Evolutionary conservation across 2,888 invertebrate genomes (phyloP).

Genomic region (Bhutanitis thaidina): DNA sequence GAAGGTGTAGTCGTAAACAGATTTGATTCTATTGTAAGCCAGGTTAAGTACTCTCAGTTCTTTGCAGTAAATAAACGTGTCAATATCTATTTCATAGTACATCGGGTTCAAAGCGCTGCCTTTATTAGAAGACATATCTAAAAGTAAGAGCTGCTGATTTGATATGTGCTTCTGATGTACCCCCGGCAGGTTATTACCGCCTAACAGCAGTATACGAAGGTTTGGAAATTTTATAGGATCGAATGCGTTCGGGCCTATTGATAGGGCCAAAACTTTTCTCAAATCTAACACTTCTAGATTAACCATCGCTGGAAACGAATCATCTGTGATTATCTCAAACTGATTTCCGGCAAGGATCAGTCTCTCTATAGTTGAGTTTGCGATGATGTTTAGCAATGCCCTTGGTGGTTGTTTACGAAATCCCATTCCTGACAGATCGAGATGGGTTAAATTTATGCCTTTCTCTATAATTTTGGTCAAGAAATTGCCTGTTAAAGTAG

Average conservation of each 20-base stretch:
- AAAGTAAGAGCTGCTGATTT: conserved; percentile 61
- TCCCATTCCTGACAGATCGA: conserved; percentile 76
- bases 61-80: conserved; percentile 70
- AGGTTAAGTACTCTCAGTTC: conserved; percentile 71
- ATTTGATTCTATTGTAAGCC: conserved; percentile 74
- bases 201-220: conserved; percentile 69
- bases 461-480: conserved; percentile 48
- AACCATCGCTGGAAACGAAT: conserved; percentile 77
- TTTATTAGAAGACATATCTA: conserved; percentile 77
- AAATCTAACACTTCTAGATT: conserved; percentile 78
- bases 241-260: conserved; percentile 70
- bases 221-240: conserved; percentile 66
- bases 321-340: conserved; percentile 72
- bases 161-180: conserved; percentile 72
- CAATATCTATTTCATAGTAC: conserved; percentile 71
- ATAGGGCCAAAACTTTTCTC: conserved; percentile 67
- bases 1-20: conserved; percentile 72
- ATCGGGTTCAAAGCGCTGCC: conserved; percentile 57
- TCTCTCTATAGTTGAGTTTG: conserved; percentile 66
- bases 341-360: conserved; percentile 76
- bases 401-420: conserved; percentile 73
- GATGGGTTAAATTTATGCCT: conserved; percentile 57
- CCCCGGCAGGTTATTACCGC: conserved; percentile 74
- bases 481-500: conserved; percentile 58
- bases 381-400: conserved; percentile 67